Conservation (phyloP, 2,888 invertebrate species). For the Xylota segnis region DNA sequence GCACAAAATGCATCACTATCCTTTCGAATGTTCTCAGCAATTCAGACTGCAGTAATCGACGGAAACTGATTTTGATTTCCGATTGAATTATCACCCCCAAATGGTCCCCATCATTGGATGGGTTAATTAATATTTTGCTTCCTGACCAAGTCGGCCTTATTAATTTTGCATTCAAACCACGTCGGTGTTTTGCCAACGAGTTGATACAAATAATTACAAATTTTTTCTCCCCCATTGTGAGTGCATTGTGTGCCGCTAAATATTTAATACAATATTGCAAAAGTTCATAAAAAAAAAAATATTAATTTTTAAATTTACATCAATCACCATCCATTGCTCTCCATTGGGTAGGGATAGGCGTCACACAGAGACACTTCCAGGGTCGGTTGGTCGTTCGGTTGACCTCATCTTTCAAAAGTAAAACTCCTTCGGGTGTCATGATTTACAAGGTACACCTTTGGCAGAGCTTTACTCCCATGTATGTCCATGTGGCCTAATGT, state of each 20-base stretch:
- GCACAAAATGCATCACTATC: background rate
- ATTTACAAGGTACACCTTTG: conserved; percentile 51
- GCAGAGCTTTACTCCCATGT: conserved; percentile 28
- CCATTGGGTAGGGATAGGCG: conserved; percentile 16
- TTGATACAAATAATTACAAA: conserved; percentile 27
- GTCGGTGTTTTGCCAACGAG: conserved; percentile 16
- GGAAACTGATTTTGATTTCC: conserved; percentile 67
- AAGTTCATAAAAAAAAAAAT: background rate
- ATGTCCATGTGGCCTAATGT: too few relatives aligned
- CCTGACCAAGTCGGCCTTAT: conserved; percentile 55
- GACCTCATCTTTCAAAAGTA: conserved; percentile 31
- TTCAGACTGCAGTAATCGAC: conserved; percentile 45
- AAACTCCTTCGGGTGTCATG: conserved; percentile 52
- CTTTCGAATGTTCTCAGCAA: conserved; percentile 1
- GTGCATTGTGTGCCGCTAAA: conserved; percentile 20
- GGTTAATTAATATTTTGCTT: conserved; percentile 67
- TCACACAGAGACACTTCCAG: conserved; percentile 60
- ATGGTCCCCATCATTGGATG: conserved; percentile 18
- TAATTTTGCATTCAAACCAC: conserved; percentile 69
- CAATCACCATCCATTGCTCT: conserved; percentile 17
- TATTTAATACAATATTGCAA: conserved; percentile 43
- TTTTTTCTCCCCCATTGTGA: conserved; percentile 8
- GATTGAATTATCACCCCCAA: conserved; percentile 55
- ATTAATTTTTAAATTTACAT: conserved; percentile 56
- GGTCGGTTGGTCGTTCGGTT: conserved; percentile 40